Percentiles rank a stretch among this genome's conserved stretches.
Conservation (phyloP, 2,888 invertebrate genomes). For the Girardia tigrina region DNA sequence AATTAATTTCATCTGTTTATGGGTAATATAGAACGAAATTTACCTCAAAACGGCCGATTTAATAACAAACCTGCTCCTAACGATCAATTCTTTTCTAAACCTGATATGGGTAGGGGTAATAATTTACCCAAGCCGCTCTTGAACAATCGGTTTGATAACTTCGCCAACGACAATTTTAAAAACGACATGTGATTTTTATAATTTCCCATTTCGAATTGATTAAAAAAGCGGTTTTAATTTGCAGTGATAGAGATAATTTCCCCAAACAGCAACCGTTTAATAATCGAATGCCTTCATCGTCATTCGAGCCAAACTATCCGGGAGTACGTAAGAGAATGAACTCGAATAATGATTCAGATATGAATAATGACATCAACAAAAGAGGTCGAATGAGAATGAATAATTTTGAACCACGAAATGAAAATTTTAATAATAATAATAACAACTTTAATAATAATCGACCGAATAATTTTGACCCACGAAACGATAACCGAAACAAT, state of each 20-base stretch:
- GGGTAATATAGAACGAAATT: not conserved
- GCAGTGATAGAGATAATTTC: not conserved
- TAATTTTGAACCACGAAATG: not conserved
- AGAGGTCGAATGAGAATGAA: conserved; percentile 11
- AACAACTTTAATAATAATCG: not conserved
- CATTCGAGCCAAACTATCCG: not conserved
- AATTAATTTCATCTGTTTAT: too few species aligned
- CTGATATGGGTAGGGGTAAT: not conserved
- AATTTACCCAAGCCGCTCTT: not conserved
- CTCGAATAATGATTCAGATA: not conserved
- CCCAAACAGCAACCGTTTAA: not conserved
- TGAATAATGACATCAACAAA: too few species aligned
- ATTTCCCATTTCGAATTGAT: too few species aligned
- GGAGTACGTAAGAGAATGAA: not conserved
- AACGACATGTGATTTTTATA: too few species aligned
- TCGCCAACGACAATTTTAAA: not conserved
- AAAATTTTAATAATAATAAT: not conserved
- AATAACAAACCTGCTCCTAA: not conserved
- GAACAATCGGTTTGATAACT: not conserved
- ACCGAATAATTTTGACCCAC: not conserved
- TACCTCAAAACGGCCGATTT: not conserved
- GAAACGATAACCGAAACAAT: not conserved
- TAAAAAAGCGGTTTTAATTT: not conserved
- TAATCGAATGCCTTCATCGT: not conserved
- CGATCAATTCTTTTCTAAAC: not conserved